A percentile compares a stretch with the other conserved stretches of the same genome.
These are phyloP conservation scores for Oplegnathus fasciatus DNA, from an alignment of 2,113 vertebrate genomes.

Conservation along the genomic window DNA sequence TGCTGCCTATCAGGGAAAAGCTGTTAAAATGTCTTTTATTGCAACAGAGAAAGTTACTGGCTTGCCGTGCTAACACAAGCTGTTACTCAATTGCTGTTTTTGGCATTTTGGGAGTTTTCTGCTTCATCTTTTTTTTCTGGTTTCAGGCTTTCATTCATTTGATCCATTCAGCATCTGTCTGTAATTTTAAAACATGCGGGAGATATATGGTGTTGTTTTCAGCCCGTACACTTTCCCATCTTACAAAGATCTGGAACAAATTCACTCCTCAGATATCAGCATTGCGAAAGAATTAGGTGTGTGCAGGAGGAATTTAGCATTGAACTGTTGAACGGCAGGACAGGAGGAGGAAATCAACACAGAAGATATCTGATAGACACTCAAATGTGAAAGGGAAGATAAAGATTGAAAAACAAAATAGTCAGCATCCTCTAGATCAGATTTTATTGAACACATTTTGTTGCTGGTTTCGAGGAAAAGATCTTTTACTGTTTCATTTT, in stretches of 20 bases:
- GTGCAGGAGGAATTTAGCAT: slow-evolving; percentile 5
- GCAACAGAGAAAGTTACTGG: slow-evolving; percentile 14
- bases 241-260: slow-evolving; percentile 35
- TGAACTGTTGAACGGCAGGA: slow-evolving; percentile 12
- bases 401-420: background rate
- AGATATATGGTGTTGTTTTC: slow-evolving; percentile 4
- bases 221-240: slow-evolving; percentile 5
- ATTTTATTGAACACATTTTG: background rate
- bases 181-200: background rate
- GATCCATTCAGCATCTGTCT: slow-evolving; percentile 16
- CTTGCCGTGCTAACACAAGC: background rate
- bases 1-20: background rate
- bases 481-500: background rate
- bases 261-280: background rate
- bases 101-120: slow-evolving; percentile 9
- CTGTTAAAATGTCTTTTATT: background rate
- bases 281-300: slow-evolving; percentile 17
- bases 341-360: background rate
- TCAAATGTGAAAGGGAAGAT: slow-evolving; percentile 13
- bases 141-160: background rate
- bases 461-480: background rate
- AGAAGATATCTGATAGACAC: slow-evolving; percentile 24
- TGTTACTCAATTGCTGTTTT: slow-evolving; percentile 25
- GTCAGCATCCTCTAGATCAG: background rate
- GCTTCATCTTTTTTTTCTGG: background rate